These are phyloP conservation scores for Harpagifer antarcticus DNA, from an alignment of 2,797 vertebrate genomes.

Conservation along the genomic window DNA sequence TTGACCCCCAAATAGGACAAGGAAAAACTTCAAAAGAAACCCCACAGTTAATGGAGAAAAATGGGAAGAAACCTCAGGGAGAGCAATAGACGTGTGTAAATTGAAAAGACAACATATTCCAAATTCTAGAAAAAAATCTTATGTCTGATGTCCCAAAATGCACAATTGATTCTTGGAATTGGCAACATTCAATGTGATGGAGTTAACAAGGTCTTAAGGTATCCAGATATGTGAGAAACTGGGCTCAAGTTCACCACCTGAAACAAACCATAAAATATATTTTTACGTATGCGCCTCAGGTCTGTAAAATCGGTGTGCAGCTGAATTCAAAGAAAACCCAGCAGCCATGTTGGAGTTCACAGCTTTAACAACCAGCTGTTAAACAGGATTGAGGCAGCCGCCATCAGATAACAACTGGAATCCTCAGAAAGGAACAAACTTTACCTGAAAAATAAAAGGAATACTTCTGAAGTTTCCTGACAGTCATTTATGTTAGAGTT, in stretches of 20 bases:
- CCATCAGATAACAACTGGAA: not conserved
- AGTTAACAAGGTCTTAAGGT: not conserved
- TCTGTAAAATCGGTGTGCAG: not conserved
- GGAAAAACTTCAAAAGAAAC: no score
- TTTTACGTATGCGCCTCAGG: not conserved
- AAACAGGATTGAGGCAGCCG: constrained; percentile 27
- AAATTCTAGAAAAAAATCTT: no score
- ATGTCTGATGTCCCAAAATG: no score
- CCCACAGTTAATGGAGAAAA: no score
- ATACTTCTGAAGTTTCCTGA: not conserved
- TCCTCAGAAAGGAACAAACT: constrained; percentile 15
- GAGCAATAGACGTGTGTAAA: no score
- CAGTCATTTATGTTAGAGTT: not conserved
- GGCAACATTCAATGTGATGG: no score
- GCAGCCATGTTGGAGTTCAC: not conserved
- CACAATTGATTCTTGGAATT: no score
- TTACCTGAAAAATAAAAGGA: constrained; percentile 18
- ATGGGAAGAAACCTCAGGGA: no score
- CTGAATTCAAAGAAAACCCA: constrained; percentile 6
- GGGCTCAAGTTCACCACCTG: not conserved
- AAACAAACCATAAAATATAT: constrained; percentile 2
- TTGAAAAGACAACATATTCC: no score
- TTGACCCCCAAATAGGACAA: no score
- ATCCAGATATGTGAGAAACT: not conserved
- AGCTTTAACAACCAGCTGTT: constrained; percentile 21